Base-by-base conservation (phyloP, 2,797 vertebrate genomes). In the Sebastes vulpes region DNA sequence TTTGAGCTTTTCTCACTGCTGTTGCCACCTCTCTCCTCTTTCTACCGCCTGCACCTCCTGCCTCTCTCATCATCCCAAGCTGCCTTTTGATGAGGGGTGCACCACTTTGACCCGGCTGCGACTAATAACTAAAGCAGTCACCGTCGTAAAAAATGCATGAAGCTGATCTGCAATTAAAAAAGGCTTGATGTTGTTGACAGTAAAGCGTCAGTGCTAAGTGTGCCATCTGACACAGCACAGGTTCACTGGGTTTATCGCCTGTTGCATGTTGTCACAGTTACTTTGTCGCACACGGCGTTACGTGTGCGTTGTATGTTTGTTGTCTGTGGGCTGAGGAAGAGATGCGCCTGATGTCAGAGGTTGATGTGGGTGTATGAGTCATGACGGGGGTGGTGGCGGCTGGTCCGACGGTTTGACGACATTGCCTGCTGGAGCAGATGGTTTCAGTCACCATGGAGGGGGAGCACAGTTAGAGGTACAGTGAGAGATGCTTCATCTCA, bases 401-500 rank as follows among this genome's bases (percentile, higher is more conserved):
- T 42, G n/a, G 23, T 65, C 50, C 12, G 53, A 23, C 9, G 31
- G 38, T 81, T 75, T 84, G 73, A 89, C 76, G 90, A 83, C 78
- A 72, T 85, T 50, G 48, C 83, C 76, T 78, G 76, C 81, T n/a
- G 16, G 63, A 92, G 76, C 93, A 94, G 91, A 93, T 90, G 83
- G 85, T 91, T 93, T 91, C 64, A 20, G 72, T 53, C 63, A 72
- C 54, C 75, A n/a, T 64, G 77, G 78, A 66, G 76, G 68, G 81
- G 23, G 75, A 21, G 64, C 46, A 11, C 65, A 52, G 38, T 28
- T 32, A 35, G 73, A 63, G 53, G 71, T 64, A 52, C 70, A 77
- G 68, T 9, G 68, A 77, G 76, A 68, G 66, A 63, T 68, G 86
- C 23, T 75, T 35, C 32, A 35, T 35, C 32, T 86, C 60, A 78